Evolutionary conservation across 2,113 vertebrate genomes (phyloP).

Genomic region (Percina caprodes): DNA sequence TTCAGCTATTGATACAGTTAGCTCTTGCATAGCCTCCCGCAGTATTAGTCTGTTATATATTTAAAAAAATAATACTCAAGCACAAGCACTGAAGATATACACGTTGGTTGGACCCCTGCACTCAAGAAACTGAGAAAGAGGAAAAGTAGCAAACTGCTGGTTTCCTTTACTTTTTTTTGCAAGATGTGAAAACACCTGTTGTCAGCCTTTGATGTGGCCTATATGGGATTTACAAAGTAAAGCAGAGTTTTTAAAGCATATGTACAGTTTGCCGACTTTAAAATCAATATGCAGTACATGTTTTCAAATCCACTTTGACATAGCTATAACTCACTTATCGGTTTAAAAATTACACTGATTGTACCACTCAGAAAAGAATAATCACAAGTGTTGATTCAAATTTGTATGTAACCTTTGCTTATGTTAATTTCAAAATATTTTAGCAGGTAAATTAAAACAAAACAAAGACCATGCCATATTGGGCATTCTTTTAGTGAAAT

Average conservation of each 20-base stretch:
- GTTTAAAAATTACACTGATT: neutral
- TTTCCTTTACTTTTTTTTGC: neutral
- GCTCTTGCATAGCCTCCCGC: neutral
- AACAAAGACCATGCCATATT: neutral
- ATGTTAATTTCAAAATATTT: neutral
- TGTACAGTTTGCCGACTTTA: no score
- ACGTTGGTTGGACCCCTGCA: neutral
- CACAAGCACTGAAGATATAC: neutral
- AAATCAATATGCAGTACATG: neutral
- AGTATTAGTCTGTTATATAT: neutral
- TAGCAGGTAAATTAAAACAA: neutral
- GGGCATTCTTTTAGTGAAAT: neutral
- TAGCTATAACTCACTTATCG: neutral
- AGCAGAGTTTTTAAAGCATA: neutral
- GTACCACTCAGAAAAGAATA: neutral
- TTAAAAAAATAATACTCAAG: neutral
- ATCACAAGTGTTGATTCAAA: neutral
- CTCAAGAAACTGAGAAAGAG: neutral
- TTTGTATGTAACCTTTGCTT: neutral
- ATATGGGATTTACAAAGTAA: neutral
- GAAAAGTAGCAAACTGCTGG: neutral
- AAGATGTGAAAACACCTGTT: neutral
- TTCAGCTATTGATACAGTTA: neutral
- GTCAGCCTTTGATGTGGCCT: conserved; percentile 6
- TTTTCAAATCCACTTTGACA: neutral